A percentile compares a stretch with the other conserved stretches of the same genome.
Conservation (phyloP, 2,113 vertebrate genomes). For the Polypterus senegalus region DNA sequence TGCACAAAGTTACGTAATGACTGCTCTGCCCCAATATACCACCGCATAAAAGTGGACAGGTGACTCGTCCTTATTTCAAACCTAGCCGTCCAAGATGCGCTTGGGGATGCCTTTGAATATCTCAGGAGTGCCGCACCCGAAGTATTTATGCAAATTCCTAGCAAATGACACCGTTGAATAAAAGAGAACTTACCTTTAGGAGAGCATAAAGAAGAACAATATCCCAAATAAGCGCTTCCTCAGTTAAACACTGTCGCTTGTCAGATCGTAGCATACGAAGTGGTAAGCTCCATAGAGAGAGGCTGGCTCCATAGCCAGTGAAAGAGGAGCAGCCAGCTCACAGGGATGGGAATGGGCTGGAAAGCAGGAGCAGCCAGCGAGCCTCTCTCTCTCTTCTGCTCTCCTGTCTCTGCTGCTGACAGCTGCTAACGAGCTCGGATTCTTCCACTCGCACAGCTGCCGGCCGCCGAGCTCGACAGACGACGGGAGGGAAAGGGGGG, state of each 20-base stretch:
- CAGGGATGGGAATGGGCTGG: slow-evolving; percentile 7
- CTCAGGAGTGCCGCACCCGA: no score
- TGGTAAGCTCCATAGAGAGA: slow-evolving; percentile 9
- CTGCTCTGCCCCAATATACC: no score
- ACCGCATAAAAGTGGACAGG: no score
- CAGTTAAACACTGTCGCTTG: slow-evolving; percentile 11
- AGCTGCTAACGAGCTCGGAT: slow-evolving; percentile 8
- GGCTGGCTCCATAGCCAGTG: slow-evolving; percentile 22
- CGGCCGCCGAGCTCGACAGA: neutral
- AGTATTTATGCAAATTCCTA: no score
- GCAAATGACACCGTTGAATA: neutral
- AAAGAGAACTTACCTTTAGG: slow-evolving; percentile 20
- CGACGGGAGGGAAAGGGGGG: no score
- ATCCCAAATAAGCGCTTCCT: slow-evolving; percentile 15
- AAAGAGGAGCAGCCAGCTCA: slow-evolving; percentile 8
- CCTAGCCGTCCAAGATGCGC: no score
- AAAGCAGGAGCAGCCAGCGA: neutral
- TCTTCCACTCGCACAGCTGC: slow-evolving; percentile 4
- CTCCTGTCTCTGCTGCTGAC: neutral
- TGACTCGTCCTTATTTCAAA: no score
- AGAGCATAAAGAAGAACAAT: slow-evolving; percentile 16
- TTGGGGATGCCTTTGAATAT: no score
- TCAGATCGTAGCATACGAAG: slow-evolving; percentile 4
- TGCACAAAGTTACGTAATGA: no score
- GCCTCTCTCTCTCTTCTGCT: slow-evolving; percentile 1